Conservation (phyloP, 92 coral and sea anemone genomes). For the Paramuricea clavata region DNA sequence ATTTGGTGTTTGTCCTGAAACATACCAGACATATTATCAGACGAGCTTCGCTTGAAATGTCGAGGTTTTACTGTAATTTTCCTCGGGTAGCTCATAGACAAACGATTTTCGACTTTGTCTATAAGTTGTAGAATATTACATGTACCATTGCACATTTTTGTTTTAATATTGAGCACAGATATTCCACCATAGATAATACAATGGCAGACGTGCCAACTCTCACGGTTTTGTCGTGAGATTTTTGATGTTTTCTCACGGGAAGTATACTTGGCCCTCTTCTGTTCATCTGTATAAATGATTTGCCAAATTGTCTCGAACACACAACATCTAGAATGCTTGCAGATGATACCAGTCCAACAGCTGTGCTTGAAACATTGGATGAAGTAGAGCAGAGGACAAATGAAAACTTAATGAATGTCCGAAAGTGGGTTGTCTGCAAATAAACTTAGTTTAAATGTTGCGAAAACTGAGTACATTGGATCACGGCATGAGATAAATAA, state of each 20-base stretch:
- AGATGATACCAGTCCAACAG: neutral
- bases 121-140: no score
- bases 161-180: no score
- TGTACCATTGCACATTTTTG: no score
- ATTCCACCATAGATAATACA: no score
- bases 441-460: neutral
- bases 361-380: neutral
- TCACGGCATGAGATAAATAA: neutral
- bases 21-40: no score
- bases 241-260: neutral
- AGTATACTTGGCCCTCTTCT: neutral
- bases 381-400: neutral
- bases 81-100: no score
- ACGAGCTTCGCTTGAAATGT: no score
- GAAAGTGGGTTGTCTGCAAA: neutral
- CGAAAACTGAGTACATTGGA: neutral
- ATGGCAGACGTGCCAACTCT: no score
- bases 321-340: neutral
- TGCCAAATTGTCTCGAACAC: neutral
- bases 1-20: no score
- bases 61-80: no score
- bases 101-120: no score
- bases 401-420: neutral
- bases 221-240: no score
- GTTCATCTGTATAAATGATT: neutral